phyloP scores from a whole-genome alignment of 2,888 invertebrate species.

The Limenitis camilla region DNA sequence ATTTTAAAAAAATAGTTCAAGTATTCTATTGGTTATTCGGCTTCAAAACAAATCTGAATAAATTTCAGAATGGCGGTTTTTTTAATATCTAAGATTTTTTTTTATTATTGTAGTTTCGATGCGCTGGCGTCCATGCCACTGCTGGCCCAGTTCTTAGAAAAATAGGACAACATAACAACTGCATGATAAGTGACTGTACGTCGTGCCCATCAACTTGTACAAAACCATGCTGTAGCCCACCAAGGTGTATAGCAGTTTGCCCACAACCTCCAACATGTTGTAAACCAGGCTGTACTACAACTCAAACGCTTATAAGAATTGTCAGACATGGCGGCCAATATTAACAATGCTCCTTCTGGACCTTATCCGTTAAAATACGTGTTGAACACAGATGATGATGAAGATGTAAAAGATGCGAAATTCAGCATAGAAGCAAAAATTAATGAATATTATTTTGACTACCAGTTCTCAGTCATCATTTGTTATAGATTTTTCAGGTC shows the following conservation, averaged over 20 bases:
- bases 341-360: constrained; percentile 56
- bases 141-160: constrained; percentile 55
- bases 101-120: constrained; percentile 50
- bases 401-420: constrained; percentile 30
- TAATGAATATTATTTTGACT: constrained; percentile 64
- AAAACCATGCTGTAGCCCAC: constrained; percentile 39
- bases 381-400: constrained; percentile 41
- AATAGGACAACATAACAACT: constrained; percentile 57
- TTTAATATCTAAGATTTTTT: too few relatives aligned
- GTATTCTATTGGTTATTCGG: too few relatives aligned
- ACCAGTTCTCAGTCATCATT: constrained; percentile 62
- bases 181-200: constrained; percentile 41
- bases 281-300: constrained; percentile 30
- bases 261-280: constrained; percentile 40
- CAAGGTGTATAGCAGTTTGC: constrained; percentile 39
- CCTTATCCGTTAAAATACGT: constrained; percentile 63
- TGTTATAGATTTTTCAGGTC: constrained; percentile 60
- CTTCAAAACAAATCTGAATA: too few relatives aligned
- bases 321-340: constrained; percentile 55
- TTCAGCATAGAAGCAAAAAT: constrained; percentile 63
- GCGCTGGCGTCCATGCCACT: constrained; percentile 68
- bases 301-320: constrained; percentile 52
- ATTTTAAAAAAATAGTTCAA: too few relatives aligned
- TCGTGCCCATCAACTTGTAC: constrained; percentile 37
- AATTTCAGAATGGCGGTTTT: too few relatives aligned